These are phyloP conservation scores for Physella acuta DNA, from an alignment of 1,140 invertebrate species.

Conservation along the genomic window DNA sequence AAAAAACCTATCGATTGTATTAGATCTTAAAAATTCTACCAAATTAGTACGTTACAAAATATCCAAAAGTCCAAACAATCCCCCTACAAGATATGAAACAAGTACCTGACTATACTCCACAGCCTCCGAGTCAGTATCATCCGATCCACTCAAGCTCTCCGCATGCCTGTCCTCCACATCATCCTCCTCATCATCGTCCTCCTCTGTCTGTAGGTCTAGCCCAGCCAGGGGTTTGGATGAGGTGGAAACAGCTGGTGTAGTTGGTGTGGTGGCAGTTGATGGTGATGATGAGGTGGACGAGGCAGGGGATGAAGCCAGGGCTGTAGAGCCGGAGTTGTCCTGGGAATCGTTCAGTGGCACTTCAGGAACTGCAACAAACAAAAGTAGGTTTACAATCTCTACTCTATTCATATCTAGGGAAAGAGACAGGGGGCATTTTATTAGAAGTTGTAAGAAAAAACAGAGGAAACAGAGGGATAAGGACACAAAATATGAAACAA, in stretches of 20 bases:
- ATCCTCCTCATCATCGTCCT: constrained; percentile 66
- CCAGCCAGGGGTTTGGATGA: constrained; percentile 1
- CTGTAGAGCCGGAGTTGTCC: too few species aligned
- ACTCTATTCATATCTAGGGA: too few species aligned
- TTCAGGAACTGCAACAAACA: too few species aligned
- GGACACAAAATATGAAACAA: neutral
- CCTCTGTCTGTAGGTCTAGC: constrained; percentile 65
- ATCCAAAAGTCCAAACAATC: too few species aligned
- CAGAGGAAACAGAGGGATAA: neutral
- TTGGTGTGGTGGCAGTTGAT: constrained; percentile 6
- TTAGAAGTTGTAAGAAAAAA: too few species aligned
- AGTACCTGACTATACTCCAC: constrained; percentile 45
- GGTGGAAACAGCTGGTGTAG: constrained; percentile 3
- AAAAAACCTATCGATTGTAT: too few species aligned
- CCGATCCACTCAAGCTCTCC: constrained; percentile 44
- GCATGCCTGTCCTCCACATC: constrained; percentile 61
- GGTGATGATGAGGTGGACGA: constrained; percentile 9
- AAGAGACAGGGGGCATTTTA: too few species aligned
- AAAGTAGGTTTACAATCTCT: too few species aligned
- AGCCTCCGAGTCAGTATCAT: constrained; percentile 24
- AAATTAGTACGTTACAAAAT: too few species aligned
- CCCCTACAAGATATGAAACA: neutral
- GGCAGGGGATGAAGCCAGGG: neutral
- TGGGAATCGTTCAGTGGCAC: too few species aligned
- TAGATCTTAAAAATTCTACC: too few species aligned